Base-by-base conservation (phyloP, 2,888 invertebrate genomes). In the Agrenia bidenticulata region DNA sequence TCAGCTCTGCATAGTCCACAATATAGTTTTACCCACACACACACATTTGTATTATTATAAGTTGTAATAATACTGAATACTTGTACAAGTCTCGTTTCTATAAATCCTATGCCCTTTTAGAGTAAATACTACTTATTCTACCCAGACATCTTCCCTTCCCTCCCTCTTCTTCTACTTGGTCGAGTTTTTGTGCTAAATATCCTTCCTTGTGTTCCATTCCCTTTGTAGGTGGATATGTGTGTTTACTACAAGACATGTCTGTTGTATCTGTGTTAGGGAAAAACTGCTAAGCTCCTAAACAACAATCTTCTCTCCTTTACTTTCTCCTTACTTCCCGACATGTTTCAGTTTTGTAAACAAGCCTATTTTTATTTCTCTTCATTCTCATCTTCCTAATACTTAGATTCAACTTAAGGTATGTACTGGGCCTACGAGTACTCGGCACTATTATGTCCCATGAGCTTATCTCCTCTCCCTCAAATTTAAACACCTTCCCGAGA, bases 291-390 rank as follows among this genome's bases (percentile, higher is more conserved):
- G 57, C 57, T 57, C 27, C 41, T 32, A 57, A 57, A 57, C 57
- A 57, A 41, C 39, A 57, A 21, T 57, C 39, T 41, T 37, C 39
- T 57, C 23, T 57, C 41, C n/a, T 57, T 23, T 39, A 21, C 41
- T 57, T 57, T 21, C 57, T 57, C 23, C 39, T 39, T 37, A 57
- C 57, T 57, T 49, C 26, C 45, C 58, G 26, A 42, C 58, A 58
- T 45, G 58, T 45, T 45, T 23, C 26, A 58, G 49, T 58, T 58
- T 58, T 58, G 58, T 58, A 58, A 58, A 58, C 58, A 58, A 58
- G 45, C 45, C 24, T n/a, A 45, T 42, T 58, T 45, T 58, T 58
- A 58, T 49, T 58, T 58, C 58, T 49, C 37, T 57, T 26, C 51
- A 23, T 23, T 4, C 51, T 51, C 24, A 5, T 32, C 32, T n/a